Percentiles rank a stretch among this genome's conserved stretches.
These are phyloP conservation scores for Marmota flaviventris DNA, from an alignment of 2,113 vertebrate genomes.

Conservation along the genomic window DNA sequence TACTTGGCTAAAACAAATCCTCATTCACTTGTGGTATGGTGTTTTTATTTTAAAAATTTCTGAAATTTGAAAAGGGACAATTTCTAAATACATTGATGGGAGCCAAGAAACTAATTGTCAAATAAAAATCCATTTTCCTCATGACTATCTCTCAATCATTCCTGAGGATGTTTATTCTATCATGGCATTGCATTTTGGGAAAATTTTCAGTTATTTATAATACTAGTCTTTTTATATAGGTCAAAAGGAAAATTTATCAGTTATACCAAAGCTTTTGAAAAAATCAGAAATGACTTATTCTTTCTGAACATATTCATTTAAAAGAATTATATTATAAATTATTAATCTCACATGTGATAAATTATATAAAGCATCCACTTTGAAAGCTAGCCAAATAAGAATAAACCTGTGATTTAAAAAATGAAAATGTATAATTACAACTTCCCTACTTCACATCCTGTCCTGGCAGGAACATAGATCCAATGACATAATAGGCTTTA, in stretches of 20 bases:
- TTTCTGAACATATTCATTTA: constrained; percentile 28
- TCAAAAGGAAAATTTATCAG: neutral
- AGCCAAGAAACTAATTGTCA: constrained; percentile 51
- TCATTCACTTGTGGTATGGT: neutral
- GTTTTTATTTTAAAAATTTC: constrained; percentile 24
- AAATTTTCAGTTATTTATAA: neutral
- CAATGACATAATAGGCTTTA: neutral
- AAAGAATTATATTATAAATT: neutral
- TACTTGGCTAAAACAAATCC: neutral
- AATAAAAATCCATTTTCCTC: neutral
- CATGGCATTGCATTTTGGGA: neutral
- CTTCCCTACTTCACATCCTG: neutral
- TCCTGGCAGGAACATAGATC: constrained; percentile 14
- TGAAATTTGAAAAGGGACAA: constrained; percentile 20
- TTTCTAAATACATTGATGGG: neutral
- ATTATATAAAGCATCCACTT: neutral
- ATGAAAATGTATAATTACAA: neutral
- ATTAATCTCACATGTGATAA: neutral
- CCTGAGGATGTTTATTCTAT: constrained; percentile 10
- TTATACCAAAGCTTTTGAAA: neutral
- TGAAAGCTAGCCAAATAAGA: constrained; percentile 61
- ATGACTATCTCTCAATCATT: constrained; percentile 23
- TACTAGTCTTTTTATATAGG: neutral
- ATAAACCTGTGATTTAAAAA: constrained; percentile 51
- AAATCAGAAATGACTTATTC: neutral